These are phyloP conservation scores for Colletes collaris DNA, from an alignment of 2,888 invertebrate genomes.

Conservation along the genomic window DNA sequence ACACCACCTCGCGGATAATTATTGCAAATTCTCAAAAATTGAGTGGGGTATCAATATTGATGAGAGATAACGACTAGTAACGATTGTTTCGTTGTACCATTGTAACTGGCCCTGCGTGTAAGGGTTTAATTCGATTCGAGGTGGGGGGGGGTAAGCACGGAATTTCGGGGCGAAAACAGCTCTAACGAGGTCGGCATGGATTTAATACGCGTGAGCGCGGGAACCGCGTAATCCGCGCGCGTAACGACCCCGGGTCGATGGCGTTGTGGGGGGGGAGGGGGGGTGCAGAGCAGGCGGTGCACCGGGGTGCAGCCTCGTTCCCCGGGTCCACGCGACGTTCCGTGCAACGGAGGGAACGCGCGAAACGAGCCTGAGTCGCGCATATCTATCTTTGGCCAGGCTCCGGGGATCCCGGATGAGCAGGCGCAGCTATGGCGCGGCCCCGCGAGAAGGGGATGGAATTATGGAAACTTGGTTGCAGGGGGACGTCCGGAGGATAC, in stretches of 20 bases:
- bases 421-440: constrained; percentile 18
- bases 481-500: no score
- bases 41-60: no score
- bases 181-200: constrained; percentile 25
- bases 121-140: neutral
- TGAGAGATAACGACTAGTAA: no score
- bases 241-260: constrained; percentile 23
- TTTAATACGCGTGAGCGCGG: constrained; percentile 3
- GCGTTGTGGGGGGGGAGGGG: constrained; percentile 21
- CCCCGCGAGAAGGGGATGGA: constrained; percentile 4
- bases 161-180: constrained; percentile 18
- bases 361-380: constrained; percentile 42
- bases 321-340: constrained; percentile 25
- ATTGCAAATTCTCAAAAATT: no score
- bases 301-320: constrained; percentile 44
- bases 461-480: constrained; percentile 23
- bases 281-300: neutral
- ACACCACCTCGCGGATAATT: no score
- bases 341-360: constrained; percentile 15
- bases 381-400: constrained; percentile 43
- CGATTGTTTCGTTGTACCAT: no score
- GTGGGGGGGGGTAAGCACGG: neutral
- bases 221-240: constrained; percentile 35
- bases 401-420: constrained; percentile 15
- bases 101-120: no score